These are phyloP conservation scores for Rhinichthys klamathensis DNA, from an alignment of 2,113 vertebrate genomes.

Conservation along the genomic window DNA sequence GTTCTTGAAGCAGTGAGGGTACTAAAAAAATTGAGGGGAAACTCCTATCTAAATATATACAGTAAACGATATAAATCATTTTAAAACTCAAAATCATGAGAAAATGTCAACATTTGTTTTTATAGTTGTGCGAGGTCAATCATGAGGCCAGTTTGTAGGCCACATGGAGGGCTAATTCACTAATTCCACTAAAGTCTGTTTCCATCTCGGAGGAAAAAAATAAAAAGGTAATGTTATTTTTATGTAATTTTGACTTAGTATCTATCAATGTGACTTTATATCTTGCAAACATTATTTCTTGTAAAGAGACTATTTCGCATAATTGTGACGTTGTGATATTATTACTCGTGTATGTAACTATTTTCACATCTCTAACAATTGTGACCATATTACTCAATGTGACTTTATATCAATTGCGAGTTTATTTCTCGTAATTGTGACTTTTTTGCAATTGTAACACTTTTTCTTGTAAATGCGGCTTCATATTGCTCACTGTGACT, in stretches of 20 bases:
- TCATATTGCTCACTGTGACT: not conserved
- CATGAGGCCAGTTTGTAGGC: not conserved
- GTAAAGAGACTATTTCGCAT: no score
- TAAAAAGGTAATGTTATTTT: not conserved
- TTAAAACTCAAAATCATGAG: not conserved
- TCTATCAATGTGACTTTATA: not conserved
- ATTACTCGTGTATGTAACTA: not conserved
- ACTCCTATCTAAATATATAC: not conserved
- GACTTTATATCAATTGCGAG: not conserved
- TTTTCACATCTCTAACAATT: not conserved
- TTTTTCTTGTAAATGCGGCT: no score
- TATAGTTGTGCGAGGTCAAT: not conserved
- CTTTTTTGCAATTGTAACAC: no score
- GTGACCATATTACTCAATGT: not conserved
- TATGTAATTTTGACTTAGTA: not conserved
- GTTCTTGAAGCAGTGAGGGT: not conserved
- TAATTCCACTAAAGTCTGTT: not conserved
- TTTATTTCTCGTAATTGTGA: no score
- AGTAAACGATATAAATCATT: slow-evolving; percentile 1
- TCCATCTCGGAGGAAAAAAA: not conserved
- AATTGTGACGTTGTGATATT: not conserved
- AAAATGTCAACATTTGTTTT: not conserved
- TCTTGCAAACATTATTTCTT: not conserved
- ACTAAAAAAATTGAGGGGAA: slow-evolving; percentile 12
- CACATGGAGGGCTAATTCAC: not conserved